Evolutionary conservation across 2,113 vertebrate genomes (phyloP).

Genomic region (Pluvialis apricaria): DNA sequence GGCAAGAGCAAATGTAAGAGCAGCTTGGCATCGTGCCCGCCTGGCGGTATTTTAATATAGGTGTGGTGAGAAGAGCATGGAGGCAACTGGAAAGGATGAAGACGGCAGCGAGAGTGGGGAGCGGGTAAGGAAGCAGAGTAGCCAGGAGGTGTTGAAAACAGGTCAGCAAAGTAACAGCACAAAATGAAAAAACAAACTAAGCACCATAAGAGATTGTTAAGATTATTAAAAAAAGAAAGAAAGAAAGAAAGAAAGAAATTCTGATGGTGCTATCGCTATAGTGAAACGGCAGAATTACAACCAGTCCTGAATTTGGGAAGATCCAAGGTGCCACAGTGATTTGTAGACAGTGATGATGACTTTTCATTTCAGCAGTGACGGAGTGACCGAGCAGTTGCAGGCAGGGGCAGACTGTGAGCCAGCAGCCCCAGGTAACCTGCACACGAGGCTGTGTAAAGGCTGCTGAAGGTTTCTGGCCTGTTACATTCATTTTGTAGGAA

Average conservation of each 20-base stretch:
- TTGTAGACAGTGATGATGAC: not conserved
- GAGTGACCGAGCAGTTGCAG: not conserved
- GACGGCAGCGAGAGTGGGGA: not conserved
- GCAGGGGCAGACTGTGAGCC: not conserved
- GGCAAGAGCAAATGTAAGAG: not conserved
- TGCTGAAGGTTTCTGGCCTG: not conserved
- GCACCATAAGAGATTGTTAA: not conserved
- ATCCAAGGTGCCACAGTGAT: not conserved
- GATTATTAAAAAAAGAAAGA: not conserved
- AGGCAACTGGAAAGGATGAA: not conserved
- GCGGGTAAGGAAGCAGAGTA: not conserved
- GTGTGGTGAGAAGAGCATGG: not conserved
- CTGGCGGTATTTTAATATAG: not conserved
- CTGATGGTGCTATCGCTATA: not conserved
- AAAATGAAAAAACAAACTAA: not conserved
- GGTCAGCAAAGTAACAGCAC: not conserved
- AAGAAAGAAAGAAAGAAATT: not conserved
- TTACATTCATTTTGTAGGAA: not conserved
- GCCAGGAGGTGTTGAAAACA: not conserved
- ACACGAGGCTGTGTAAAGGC: rapidly evolving
- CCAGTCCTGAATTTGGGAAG: not conserved
- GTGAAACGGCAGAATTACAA: not conserved
- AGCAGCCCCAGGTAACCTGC: not conserved
- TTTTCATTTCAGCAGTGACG: not conserved
- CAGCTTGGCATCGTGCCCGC: not conserved